phyloP scores from a whole-genome alignment of 2,797 vertebrate genomes.

The Protonibea diacanthus region DNA sequence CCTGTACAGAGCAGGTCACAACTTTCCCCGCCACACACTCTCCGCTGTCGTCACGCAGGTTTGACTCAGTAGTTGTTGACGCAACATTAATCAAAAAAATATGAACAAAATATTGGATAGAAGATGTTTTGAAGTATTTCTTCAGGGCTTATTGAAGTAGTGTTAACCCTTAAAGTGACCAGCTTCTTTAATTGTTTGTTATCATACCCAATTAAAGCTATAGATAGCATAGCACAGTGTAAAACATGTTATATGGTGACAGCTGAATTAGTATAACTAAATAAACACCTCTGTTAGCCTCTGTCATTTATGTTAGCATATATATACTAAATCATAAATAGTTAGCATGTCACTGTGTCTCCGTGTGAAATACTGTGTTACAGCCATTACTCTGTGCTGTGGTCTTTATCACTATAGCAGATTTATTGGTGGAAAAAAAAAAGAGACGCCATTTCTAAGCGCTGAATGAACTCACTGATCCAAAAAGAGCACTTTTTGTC shows the following conservation, averaged over 20 bases:
- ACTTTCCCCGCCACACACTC: conserved; percentile 1
- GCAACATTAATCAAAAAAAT: background rate
- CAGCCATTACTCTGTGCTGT: background rate
- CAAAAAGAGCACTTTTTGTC: conserved; percentile 73
- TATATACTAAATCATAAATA: background rate
- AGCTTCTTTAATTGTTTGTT: background rate
- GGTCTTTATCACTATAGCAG: conserved; percentile 7
- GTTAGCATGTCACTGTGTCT: background rate
- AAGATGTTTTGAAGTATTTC: background rate
- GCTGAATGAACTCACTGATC: conserved; percentile 73
- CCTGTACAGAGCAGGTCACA: conserved; percentile 40
- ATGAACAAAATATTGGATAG: background rate
- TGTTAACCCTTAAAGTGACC: background rate
- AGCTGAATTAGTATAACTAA: too few relatives aligned
- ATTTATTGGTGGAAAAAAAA: conserved; percentile 16
- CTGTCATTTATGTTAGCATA: background rate
- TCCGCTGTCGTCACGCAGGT: background rate
- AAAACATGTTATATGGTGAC: background rate
- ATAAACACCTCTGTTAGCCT: background rate
- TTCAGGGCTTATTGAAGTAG: background rate
- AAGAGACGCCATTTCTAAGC: conserved; percentile 43
- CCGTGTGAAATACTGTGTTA: background rate
- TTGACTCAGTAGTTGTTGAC: background rate
- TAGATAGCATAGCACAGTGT: background rate
- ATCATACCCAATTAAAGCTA: background rate